phyloP scores from a whole-genome alignment of 2,113 vertebrate species.

The Catagonus wagneri region DNA sequence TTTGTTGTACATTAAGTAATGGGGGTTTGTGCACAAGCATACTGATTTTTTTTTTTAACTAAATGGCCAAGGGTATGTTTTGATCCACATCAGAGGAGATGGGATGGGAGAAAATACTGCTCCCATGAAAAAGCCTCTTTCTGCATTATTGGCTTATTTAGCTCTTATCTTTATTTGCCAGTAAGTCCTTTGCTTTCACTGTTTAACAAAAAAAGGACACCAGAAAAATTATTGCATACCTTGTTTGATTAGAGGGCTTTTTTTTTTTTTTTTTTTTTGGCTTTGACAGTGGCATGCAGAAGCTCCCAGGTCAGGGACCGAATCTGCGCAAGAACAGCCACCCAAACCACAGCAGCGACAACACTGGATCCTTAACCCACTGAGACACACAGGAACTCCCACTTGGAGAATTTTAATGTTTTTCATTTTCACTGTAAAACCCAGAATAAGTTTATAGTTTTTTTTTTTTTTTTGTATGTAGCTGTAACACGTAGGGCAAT shows the following conservation, averaged over 20 bases:
- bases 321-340: no score
- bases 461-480: background rate
- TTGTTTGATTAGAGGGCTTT: background rate
- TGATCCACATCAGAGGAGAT: background rate
- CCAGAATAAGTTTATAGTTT: slow-evolving; percentile 2
- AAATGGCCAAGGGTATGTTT: background rate
- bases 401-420: background rate
- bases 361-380: no score
- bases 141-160: background rate
- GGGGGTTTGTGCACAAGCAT: background rate
- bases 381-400: no score
- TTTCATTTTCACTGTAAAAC: slow-evolving; percentile 5
- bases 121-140: background rate
- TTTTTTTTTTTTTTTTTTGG: no score
- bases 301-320: no score
- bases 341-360: no score
- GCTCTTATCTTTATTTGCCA: background rate
- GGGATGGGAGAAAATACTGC: background rate
- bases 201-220: background rate
- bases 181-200: background rate
- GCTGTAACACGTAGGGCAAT: background rate
- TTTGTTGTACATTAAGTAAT: background rate
- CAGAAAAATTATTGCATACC: background rate
- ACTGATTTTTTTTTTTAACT: background rate
- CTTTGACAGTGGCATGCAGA: no score